Base-by-base conservation (phyloP, 2,113 vertebrate genomes). In the Gymnogyps californianus region DNA sequence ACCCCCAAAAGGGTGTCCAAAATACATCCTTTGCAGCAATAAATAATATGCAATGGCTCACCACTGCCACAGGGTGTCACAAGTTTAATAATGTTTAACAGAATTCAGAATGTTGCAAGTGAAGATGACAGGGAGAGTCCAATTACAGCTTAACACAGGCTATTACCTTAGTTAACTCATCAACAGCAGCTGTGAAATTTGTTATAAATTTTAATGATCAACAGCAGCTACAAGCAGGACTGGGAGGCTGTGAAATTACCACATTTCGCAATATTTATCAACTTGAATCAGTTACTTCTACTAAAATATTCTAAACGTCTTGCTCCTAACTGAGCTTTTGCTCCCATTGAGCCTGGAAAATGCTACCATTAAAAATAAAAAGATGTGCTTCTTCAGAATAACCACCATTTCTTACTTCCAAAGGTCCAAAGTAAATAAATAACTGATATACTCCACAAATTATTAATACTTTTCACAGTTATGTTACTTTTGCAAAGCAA, bases 1-100 rank as follows among this genome's bases (percentile, higher is more conserved):
- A 17, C 8, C 21, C 21, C 44, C 15, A 11, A 69, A 70, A 92
- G 11, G 15, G 25, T 42, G 11, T 64, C 36, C 65, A 76, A 93
- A 81, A 72, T 5, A 31, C 2, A 36, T 57, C 52, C 59, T 83
- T 15, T 54, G 69, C 9, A 22, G 34, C 3, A 88, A 26, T 16
- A 67, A 15, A 18, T 7, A 19, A 65, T 40, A 88, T 87, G 97
- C 87, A 98, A 51, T 96, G 83, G 81, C 96, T 94, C 26, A n/a
- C 24, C 77, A 64, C 81, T 72, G 82, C 97, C 97, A 98, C 97
- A 95, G 96, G 97, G 97, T 97, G 97, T 97, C 97, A 97, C 83
- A 96, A 96, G 95, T 80, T 97, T 90, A 97, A 97, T 97, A 78
- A 96, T 10, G 65, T 96, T 97, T 89, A 93, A 90, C 77, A 71